Evolutionary conservation across 2,888 invertebrate genomes (phyloP).

Genomic region (Holacanthella duospinosa): DNA sequence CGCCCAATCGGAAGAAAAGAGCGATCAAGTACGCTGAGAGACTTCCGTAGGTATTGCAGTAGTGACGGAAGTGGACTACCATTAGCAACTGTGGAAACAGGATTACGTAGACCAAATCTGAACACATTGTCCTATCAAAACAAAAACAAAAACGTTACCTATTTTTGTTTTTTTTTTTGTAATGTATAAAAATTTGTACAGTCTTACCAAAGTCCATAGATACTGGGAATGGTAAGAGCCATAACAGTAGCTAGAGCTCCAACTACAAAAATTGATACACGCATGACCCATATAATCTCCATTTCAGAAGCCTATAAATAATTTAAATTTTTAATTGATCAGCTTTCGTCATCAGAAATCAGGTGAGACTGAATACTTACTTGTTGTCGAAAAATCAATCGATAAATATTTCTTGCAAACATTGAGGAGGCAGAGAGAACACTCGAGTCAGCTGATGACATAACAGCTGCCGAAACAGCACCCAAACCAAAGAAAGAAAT

Average conservation of each 20-base stretch:
- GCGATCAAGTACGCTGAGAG: slow-evolving; percentile 49
- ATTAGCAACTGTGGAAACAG: slow-evolving; percentile 60
- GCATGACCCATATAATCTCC: slow-evolving; percentile 58
- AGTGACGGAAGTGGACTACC: slow-evolving; percentile 53
- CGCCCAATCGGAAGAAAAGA: slow-evolving; percentile 46
- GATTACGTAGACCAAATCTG: slow-evolving; percentile 60
- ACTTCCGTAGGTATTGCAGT: slow-evolving; percentile 59
- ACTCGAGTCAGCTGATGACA: slow-evolving; percentile 64
- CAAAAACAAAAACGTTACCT: slow-evolving; percentile 1
- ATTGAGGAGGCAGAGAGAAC: slow-evolving; percentile 60
- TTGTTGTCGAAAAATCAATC: slow-evolving; percentile 53
- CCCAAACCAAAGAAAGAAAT: slow-evolving; percentile 60
- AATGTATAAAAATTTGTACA: too few species aligned
- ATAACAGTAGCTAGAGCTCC: slow-evolving; percentile 52
- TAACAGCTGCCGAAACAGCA: slow-evolving; percentile 63
- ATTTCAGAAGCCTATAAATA: slow-evolving; percentile 52
- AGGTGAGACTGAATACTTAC: slow-evolving; percentile 42
- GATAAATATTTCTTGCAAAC: slow-evolving; percentile 62
- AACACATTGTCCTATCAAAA: slow-evolving; percentile 50
- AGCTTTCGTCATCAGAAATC: background rate
- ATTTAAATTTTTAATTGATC: background rate
- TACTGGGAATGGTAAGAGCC: slow-evolving; percentile 55
- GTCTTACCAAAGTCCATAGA: slow-evolving; percentile 53
- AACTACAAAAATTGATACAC: slow-evolving; percentile 52
- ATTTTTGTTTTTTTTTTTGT: background rate